These are phyloP conservation scores for Micromussa lordhowensis DNA, from an alignment of 92 coral and sea anemone species.

Conservation along the genomic window DNA sequence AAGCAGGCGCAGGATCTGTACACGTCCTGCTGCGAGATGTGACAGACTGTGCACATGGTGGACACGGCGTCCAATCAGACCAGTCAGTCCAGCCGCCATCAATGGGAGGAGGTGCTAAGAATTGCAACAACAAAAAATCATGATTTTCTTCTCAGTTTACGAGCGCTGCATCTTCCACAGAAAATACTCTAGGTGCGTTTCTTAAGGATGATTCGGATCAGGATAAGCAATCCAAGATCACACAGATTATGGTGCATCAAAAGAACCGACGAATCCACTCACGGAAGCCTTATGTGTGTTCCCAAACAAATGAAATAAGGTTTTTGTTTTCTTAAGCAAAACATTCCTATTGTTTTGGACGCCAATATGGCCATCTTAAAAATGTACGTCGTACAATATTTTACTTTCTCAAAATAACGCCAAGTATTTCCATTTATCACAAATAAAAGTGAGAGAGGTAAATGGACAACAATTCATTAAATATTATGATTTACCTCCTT, in stretches of 20 bases:
- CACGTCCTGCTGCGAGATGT: constrained; percentile 8
- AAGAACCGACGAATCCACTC: too few relatives aligned
- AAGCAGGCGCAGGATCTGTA: constrained; percentile 41
- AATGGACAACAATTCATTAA: neutral
- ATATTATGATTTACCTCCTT: constrained; percentile 4
- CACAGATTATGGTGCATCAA: too few relatives aligned
- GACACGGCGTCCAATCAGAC: constrained; percentile 26
- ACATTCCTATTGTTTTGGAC: too few relatives aligned
- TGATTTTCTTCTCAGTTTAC: neutral
- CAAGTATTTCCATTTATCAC: neutral
- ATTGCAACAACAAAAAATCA: neutral
- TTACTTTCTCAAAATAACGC: neutral
- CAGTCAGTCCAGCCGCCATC: constrained; percentile 27
- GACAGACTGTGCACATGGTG: neutral
- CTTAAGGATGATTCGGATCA: too few relatives aligned
- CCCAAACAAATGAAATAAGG: too few relatives aligned
- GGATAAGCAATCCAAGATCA: too few relatives aligned
- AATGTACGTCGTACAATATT: too few relatives aligned
- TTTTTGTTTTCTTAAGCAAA: too few relatives aligned
- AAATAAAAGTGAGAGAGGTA: neutral
- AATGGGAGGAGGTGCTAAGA: neutral
- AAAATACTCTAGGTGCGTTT: too few relatives aligned
- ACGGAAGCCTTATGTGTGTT: too few relatives aligned
- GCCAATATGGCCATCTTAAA: too few relatives aligned
- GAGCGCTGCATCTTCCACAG: neutral